Evolutionary conservation across 1,140 invertebrate species (phyloP), one percentile per base, ranked within the genome.

Genomic region (Thaumatotibia leucotreta): DNA sequence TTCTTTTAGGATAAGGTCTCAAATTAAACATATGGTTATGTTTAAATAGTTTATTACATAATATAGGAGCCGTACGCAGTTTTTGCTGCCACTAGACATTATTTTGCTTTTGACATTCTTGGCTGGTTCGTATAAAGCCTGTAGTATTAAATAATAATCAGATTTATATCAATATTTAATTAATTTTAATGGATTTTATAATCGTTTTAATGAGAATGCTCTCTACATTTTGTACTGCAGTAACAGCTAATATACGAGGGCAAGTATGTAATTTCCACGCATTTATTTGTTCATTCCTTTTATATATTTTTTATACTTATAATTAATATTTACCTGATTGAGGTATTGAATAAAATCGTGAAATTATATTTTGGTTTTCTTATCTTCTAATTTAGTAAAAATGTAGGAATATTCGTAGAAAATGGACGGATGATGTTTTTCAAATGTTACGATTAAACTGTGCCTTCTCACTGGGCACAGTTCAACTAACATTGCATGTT

Each of bases 231-330:
- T 66, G 17, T 49, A 58, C 52, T 29, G 22, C 24, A 31, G 23
- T 14, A 20, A 45, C 8, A 14, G 23, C 11, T 58, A 31, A 14
- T 22, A 11, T 17, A n/a, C 24, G 49, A 54, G 39, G 54, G 33
- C 54, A 54, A 14, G 24, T 66, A 10, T 68, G 20, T 39, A 68
- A 63, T 24, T 65, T 65, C 67, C 63, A 49, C 61, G 72, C 72
- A 73, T 74, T 77, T 77, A 77, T 64, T 66, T 45, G 69, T 70
- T 70, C 71, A 78, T 78, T 78, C 71, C 71, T 72, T 72, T 52
- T 62, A 58, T 66, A 58, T 62, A 66, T 69, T 70, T 68, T 68
- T 63, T 63, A 54, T 62, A 62, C 32, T 62, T 35, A 64, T 65
- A 23, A 67, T 64, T 65, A 68, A 70, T 73, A 72, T 67, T 80